Evolutionary conservation across 2,797 vertebrate species (phyloP).

Genomic region (Acanthornis magna): DNA sequence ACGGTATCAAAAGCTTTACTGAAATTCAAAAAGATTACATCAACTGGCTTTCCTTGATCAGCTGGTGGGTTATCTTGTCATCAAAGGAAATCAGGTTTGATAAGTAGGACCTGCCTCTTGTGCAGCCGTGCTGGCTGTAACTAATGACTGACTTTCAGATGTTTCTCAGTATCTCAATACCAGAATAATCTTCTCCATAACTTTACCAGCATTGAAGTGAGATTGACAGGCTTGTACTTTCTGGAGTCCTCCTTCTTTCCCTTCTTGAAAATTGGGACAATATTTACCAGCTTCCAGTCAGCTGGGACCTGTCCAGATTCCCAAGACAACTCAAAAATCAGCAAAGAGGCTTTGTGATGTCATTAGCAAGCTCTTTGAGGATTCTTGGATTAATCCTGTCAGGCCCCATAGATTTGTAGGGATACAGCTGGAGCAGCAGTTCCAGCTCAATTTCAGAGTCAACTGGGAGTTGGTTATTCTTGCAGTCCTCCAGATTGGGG

Average conservation of each 20-base stretch:
- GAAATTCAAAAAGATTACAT: not conserved
- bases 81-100: not conserved
- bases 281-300: not conserved
- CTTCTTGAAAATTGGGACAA: not conserved
- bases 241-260: not conserved
- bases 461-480: not conserved
- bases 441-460: not conserved
- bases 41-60: not conserved
- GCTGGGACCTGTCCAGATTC: not conserved
- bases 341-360: not conserved
- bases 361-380: not conserved
- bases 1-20: accelerated
- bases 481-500: not conserved
- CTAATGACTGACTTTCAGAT: not conserved
- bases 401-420: not conserved
- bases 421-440: not conserved
- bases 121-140: not conserved
- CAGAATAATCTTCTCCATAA: not conserved
- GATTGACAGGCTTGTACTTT: not conserved
- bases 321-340: not conserved
- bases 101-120: not conserved
- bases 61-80: not conserved
- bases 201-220: not conserved
- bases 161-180: not conserved
- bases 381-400: not conserved